Evolutionary conservation across 2,113 vertebrate species (phyloP).

Genomic region (Fulmarus glacialis): DNA sequence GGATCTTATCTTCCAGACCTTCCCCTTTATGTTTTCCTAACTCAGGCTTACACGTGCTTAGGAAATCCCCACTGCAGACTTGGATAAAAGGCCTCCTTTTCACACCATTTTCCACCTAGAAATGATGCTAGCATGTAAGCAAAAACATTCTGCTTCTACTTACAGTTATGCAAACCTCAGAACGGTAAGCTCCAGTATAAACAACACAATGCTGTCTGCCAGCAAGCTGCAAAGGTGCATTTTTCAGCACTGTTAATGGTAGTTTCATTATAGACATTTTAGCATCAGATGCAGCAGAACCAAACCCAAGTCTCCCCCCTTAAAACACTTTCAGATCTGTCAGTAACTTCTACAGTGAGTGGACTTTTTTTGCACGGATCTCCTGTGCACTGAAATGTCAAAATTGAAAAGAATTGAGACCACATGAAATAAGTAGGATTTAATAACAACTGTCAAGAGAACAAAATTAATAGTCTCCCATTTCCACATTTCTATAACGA

Average conservation of each 20-base stretch:
- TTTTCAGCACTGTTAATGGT: neutral
- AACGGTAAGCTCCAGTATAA: neutral
- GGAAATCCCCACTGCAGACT: neutral
- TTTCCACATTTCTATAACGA: neutral
- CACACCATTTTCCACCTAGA: neutral
- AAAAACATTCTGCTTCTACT: neutral
- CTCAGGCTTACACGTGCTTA: neutral
- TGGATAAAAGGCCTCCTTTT: neutral
- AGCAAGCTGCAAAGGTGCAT: neutral
- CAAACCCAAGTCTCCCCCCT: neutral
- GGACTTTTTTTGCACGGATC: fast-evolving
- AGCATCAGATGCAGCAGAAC: neutral
- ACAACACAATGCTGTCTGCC: neutral
- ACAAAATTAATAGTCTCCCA: slow-evolving; percentile 22
- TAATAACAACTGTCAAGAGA: slow-evolving; percentile 14
- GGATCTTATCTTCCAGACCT: neutral
- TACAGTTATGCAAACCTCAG: neutral
- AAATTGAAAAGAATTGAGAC: neutral
- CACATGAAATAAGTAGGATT: slow-evolving; percentile 1
- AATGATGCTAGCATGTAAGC: neutral
- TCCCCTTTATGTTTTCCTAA: neutral
- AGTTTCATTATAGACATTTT: neutral
- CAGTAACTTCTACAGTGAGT: neutral
- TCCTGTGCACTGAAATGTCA: neutral
- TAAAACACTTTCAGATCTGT: neutral